These are phyloP conservation scores for Lycophotia porphyrea DNA, from an alignment of 2,888 invertebrate genomes.

Conservation along the genomic window DNA sequence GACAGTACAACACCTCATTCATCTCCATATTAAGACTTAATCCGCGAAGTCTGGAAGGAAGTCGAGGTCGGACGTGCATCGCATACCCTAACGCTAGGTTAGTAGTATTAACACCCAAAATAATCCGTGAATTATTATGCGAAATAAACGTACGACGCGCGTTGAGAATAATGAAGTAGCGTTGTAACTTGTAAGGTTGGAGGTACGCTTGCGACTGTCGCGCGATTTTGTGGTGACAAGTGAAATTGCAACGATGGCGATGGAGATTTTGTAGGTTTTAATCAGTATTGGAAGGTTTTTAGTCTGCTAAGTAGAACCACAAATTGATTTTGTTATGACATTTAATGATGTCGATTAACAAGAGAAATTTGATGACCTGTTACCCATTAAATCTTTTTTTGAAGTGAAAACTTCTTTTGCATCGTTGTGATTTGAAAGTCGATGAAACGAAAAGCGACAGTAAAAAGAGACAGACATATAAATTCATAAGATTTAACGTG, in stretches of 20 bases:
- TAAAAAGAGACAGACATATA: too few relatives aligned
- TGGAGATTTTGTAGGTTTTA: background rate
- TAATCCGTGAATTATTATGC: constrained; percentile 63
- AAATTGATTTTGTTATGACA: background rate
- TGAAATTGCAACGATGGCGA: background rate
- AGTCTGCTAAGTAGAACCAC: background rate
- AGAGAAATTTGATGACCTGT: background rate
- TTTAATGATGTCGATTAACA: background rate
- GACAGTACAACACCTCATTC: constrained; percentile 57
- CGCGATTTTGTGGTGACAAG: constrained; percentile 18
- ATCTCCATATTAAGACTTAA: constrained; percentile 56
- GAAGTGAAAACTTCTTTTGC: too few relatives aligned
- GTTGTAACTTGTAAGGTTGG: background rate
- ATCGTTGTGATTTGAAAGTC: too few relatives aligned
- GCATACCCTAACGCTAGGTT: constrained; percentile 55
- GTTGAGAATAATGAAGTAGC: constrained; percentile 57
- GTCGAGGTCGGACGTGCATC: constrained; percentile 57
- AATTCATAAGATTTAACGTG: too few relatives aligned
- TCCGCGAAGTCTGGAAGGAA: constrained; percentile 57
- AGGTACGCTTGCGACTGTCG: constrained; percentile 21
- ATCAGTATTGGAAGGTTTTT: background rate
- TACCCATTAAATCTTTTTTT: too few relatives aligned
- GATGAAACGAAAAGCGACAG: too few relatives aligned
- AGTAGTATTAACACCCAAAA: constrained; percentile 56
- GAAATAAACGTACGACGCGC: constrained; percentile 60